These are phyloP conservation scores for Platyrinchus mystaceus DNA, from an alignment of 2,797 vertebrate genomes.

Conservation along the genomic window DNA sequence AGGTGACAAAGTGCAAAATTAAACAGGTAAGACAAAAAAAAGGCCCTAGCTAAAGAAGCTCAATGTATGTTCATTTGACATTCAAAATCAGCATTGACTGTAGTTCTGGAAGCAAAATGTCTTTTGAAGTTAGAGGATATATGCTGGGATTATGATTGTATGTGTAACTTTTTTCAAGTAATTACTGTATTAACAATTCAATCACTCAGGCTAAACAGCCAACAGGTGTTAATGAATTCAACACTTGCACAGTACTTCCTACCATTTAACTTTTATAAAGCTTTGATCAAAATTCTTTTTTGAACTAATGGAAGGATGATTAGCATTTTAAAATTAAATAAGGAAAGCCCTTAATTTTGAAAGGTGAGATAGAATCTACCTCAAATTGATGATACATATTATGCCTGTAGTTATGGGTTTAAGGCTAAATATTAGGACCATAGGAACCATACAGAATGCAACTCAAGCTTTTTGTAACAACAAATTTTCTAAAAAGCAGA, in stretches of 20 bases:
- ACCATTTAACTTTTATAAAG: not conserved
- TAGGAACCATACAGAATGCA: not conserved
- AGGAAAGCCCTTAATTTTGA: not conserved
- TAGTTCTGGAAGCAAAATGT: not conserved
- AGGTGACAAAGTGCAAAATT: not conserved
- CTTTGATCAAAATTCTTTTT: slow-evolving; percentile 45
- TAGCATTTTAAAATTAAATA: slow-evolving; percentile 20
- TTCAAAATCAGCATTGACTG: not conserved
- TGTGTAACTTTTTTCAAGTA: not conserved
- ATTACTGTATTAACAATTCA: slow-evolving; percentile 13
- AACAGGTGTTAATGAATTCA: slow-evolving; percentile 6
- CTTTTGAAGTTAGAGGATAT: not conserved
- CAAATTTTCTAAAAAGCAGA: not conserved
- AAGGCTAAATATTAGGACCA: not conserved
- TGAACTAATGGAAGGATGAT: not conserved
- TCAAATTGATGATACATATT: not conserved
- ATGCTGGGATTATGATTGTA: not conserved
- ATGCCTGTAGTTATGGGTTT: not conserved
- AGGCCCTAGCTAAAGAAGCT: not conserved
- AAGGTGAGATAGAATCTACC: not conserved
- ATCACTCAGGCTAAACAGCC: not conserved
- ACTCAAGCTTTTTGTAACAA: not conserved
- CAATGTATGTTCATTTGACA: not conserved
- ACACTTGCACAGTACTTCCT: not conserved
- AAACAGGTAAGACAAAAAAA: not conserved